Conservation (phyloP, 35 echinoderm and acorn worm species). For the Stichopus chloronotus region DNA sequence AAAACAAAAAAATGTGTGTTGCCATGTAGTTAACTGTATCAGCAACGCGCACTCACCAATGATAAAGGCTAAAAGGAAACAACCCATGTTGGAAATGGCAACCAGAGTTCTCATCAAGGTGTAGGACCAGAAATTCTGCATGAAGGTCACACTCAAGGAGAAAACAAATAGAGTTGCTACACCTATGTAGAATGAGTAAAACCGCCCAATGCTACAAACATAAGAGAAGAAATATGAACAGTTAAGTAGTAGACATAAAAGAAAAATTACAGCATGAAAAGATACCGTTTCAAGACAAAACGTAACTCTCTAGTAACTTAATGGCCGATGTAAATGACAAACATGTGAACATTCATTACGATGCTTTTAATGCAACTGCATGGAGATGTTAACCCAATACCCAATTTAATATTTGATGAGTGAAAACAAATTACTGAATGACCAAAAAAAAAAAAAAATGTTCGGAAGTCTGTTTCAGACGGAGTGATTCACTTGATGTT, state of each 20-base stretch:
- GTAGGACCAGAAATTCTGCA: constrained; percentile 22
- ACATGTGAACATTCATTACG: too few relatives aligned
- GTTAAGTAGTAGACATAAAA: background rate
- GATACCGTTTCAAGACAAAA: background rate
- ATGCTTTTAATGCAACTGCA: too few relatives aligned
- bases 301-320: background rate
- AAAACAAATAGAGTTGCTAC: background rate
- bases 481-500: too few relatives aligned
- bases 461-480: too few relatives aligned
- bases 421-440: too few relatives aligned
- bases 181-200: constrained; percentile 3
- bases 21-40: background rate
- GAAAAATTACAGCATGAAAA: background rate
- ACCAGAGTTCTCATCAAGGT: background rate
- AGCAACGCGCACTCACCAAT: background rate
- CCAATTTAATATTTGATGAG: too few relatives aligned
- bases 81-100: constrained; percentile 35
- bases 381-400: too few relatives aligned
- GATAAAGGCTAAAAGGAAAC: constrained; percentile 43
- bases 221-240: background rate
- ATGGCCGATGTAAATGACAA: background rate
- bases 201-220: constrained; percentile 16
- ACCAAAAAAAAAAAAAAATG: too few relatives aligned
- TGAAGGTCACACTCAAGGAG: constrained; percentile 1
- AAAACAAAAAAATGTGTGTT: background rate